phyloP scores from a whole-genome alignment of 2,113 vertebrate genomes.

The Heterochromis multidens region DNA sequence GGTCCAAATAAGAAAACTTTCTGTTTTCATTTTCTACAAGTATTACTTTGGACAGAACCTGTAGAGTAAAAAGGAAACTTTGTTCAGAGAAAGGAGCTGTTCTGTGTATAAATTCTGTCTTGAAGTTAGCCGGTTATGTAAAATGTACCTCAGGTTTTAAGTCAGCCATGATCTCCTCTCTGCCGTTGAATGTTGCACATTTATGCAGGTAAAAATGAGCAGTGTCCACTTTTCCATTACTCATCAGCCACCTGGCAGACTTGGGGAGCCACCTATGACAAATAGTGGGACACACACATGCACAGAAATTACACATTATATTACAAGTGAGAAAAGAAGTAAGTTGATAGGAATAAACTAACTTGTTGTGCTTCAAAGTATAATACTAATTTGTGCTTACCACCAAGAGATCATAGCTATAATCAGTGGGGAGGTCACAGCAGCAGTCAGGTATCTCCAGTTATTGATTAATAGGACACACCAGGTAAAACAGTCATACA shows the following conservation, averaged over 20 bases:
- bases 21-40: slow-evolving; percentile 40
- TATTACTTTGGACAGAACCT: slow-evolving; percentile 47
- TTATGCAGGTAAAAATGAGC: slow-evolving; percentile 76
- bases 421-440: slow-evolving; percentile 39
- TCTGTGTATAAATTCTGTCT: neutral
- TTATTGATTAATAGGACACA: slow-evolving; percentile 64
- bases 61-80: neutral
- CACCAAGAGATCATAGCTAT: slow-evolving; percentile 60
- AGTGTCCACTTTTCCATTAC: slow-evolving; percentile 72
- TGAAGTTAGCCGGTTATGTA: neutral
- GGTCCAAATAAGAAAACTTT: slow-evolving; percentile 57
- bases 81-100: neutral
- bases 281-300: too few species aligned
- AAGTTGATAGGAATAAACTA: too few species aligned
- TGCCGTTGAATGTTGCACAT: slow-evolving; percentile 78
- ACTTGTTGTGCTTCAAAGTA: too few species aligned
- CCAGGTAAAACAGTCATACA: slow-evolving; percentile 34
- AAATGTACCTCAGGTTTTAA: slow-evolving; percentile 74
- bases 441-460: slow-evolving; percentile 58
- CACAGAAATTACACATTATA: too few species aligned
- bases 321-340: too few species aligned
- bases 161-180: slow-evolving; percentile 49
- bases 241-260: slow-evolving; percentile 86
- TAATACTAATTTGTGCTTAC: slow-evolving; percentile 29
- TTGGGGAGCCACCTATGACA: slow-evolving; percentile 84